phyloP scores from a whole-genome alignment of 1,140 invertebrate genomes.

The Episyrphus balteatus region DNA sequence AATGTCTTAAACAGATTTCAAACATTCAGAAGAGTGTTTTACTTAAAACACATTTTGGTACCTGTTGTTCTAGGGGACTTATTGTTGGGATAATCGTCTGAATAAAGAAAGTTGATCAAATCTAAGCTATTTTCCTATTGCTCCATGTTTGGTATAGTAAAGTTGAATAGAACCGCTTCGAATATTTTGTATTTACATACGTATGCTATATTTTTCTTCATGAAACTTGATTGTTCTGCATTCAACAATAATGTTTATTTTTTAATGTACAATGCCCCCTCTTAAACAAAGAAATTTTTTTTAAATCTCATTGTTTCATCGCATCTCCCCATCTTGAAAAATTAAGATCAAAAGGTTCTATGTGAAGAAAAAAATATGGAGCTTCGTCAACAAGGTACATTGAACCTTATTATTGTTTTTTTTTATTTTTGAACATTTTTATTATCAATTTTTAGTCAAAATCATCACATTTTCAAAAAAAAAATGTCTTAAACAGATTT shows the following conservation, averaged over 20 bases:
- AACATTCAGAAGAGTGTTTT: too few relatives aligned
- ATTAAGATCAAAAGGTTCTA: neutral
- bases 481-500: too few relatives aligned
- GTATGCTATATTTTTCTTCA: neutral
- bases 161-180: neutral
- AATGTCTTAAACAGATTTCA: too few relatives aligned
- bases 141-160: neutral
- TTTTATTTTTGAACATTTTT: neutral
- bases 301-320: neutral
- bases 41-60: too few relatives aligned
- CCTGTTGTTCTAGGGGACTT: too few relatives aligned
- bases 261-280: neutral
- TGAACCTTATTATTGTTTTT: neutral
- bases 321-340: neutral
- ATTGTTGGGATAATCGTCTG: too few relatives aligned
- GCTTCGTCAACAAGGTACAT: neutral
- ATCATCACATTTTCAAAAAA: neutral
- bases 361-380: neutral
- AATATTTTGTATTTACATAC: neutral
- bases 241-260: neutral
- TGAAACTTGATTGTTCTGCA: neutral
- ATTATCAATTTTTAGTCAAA: neutral
- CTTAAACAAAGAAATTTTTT: neutral
- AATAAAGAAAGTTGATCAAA: too few relatives aligned
- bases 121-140: neutral